Conservation (phyloP, 2,797 vertebrate species). For the Periophthalmus magnuspinnatus region DNA sequence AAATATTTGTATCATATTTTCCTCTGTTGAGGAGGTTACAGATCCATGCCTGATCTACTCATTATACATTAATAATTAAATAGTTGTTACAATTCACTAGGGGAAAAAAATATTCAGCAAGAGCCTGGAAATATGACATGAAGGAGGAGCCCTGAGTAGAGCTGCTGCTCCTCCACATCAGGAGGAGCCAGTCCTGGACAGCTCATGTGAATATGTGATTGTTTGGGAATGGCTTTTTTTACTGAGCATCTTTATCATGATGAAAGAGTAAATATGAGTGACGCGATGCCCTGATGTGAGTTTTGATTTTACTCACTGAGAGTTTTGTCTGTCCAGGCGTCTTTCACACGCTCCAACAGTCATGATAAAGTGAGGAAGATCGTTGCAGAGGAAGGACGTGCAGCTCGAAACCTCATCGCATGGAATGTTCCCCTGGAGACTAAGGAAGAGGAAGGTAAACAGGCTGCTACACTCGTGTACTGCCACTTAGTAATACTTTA, state of each 20-base stretch:
- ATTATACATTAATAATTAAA: no score
- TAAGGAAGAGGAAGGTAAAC: slow-evolving; percentile 92
- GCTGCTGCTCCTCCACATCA: neutral
- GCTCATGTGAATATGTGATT: neutral
- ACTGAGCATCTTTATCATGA: neutral
- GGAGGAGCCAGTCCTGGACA: neutral
- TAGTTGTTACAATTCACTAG: no score
- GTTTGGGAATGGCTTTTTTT: neutral
- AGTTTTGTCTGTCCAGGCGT: slow-evolving; percentile 76
- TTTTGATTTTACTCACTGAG: neutral
- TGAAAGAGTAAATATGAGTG: neutral
- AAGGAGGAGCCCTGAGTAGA: neutral
- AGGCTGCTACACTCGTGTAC: neutral
- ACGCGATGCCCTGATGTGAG: neutral
- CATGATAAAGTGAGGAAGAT: slow-evolving; percentile 98
- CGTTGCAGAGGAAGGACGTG: slow-evolving; percentile 95
- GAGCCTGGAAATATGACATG: neutral
- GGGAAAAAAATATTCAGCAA: no score
- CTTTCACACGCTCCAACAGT: slow-evolving; percentile 96
- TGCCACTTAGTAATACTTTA: neutral
- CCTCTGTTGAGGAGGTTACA: no score
- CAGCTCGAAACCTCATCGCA: slow-evolving; percentile 94
- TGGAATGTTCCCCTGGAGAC: slow-evolving; percentile 95
- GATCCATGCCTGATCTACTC: no score
- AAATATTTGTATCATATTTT: no score